Base-by-base conservation (phyloP, 1,140 invertebrate species). In the Brachionus calyciflorus region DNA sequence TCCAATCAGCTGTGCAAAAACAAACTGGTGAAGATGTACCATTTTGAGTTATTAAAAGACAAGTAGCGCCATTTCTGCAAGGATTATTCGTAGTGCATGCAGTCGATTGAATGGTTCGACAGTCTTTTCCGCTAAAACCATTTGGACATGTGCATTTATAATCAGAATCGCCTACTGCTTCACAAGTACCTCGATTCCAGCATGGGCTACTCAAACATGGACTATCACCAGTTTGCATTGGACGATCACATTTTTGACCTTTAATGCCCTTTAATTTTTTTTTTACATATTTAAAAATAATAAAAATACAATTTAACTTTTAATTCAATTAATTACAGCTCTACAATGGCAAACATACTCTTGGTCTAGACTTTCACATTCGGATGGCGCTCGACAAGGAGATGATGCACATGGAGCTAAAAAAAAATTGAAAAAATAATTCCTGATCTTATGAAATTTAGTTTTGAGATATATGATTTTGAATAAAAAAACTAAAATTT, bases 111-210 rank as follows among this genome's bases (percentile, higher is more conserved):
- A 65, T 65, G 21, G 60, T 65, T 7, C 40, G 17, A 51, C 68
- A 70, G 24, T 70, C 68, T 70, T 49, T 49, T 17, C 68, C 68
- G 26, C 26, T 30, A 70, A 70, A 70, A n/a, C 68, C 68, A 6
- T 21, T 12, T 51, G n/a, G 10, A 33, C 68, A 70, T 17, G 40
- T 51, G 2, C 68, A 70, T 51, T 10, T 49, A 30, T 49, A 70
- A 6, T 33, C 68, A 10, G 14, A 6, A 5, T 24, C 0, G 17
- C 21, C 28, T 9, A 28, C 24, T 21, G 28, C 12, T 21, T 70
- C 68, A 63, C 73, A 76, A n/a, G 41, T 57, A 30, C 73, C 73
- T 40, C 51, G 30, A 48, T 76, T 76, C 73, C 53, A 57, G 30
- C 73, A 76, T 30, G 73, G 69, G 3, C 17, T 37, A 17, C 46